phyloP scores from a whole-genome alignment of 2,888 invertebrate species.

The Limnephilus marmoratus region DNA sequence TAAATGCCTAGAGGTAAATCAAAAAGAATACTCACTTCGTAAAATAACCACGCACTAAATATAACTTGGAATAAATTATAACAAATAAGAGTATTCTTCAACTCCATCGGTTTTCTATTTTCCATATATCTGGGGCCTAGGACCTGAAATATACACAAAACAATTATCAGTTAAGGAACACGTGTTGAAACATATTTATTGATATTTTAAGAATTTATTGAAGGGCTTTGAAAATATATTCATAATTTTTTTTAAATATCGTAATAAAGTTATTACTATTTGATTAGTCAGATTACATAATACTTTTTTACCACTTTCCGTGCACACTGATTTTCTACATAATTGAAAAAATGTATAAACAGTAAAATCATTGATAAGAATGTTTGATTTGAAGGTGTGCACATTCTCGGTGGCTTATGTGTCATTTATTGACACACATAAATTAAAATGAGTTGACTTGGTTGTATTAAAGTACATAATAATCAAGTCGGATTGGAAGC shows the following conservation, averaged over 20 bases:
- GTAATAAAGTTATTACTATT: neutral
- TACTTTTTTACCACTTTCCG: neutral
- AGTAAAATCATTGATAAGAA: neutral
- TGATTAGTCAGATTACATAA: neutral
- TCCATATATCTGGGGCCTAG: constrained; percentile 94
- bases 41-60: constrained; percentile 93
- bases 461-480: neutral
- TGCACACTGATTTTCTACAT: neutral
- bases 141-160: constrained; percentile 76
- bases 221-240: no score
- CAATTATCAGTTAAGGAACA: neutral
- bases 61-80: constrained; percentile 94
- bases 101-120: constrained; percentile 91
- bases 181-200: neutral
- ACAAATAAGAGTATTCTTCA: constrained; percentile 85
- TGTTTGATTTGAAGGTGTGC: neutral
- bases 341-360: neutral
- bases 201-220: neutral
- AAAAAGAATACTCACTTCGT: constrained; percentile 82
- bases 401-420: neutral
- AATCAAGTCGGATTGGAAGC: neutral
- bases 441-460: neutral
- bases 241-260: neutral
- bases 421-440: neutral
- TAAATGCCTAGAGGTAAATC: neutral